A percentile compares a stretch with the other conserved stretches of the same genome.
These are phyloP conservation scores for Nesometra sesokonis DNA, from an alignment of 35 echinoderm and acorn worm species.

Conservation along the genomic window DNA sequence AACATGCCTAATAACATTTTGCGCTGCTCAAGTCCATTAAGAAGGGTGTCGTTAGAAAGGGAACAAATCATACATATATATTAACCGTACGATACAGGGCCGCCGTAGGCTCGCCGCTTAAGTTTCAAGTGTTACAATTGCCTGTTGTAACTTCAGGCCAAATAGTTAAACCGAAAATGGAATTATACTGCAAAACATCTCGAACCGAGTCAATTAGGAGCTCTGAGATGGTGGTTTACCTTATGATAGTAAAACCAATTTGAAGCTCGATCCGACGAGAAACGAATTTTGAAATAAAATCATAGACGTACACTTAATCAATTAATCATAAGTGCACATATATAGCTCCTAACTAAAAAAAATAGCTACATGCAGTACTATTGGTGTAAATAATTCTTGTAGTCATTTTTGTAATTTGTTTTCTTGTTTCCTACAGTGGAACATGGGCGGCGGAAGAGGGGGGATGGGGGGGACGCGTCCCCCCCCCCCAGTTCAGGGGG, in stretches of 20 bases:
- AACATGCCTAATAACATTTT: background rate
- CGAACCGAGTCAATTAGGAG: background rate
- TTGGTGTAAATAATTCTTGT: too few species aligned
- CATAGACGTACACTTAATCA: too few species aligned
- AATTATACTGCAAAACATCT: background rate
- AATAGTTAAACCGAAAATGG: background rate
- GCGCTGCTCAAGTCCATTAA: background rate
- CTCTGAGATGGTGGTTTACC: background rate
- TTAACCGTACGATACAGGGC: background rate
- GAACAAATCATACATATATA: background rate
- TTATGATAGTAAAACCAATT: background rate
- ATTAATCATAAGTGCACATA: too few species aligned
- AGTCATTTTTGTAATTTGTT: too few species aligned
- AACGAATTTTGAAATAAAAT: too few species aligned
- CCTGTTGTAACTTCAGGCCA: background rate
- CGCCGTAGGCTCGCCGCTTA: background rate
- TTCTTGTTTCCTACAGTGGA: too few species aligned
- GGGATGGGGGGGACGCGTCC: too few species aligned
- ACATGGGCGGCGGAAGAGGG: too few species aligned
- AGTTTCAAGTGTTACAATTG: background rate
- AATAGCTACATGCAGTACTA: too few species aligned
- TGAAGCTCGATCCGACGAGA: too few species aligned
- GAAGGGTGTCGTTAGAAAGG: background rate
- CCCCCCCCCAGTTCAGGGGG: too few species aligned
- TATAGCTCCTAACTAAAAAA: too few species aligned